phyloP scores from a whole-genome alignment of 2,888 invertebrate genomes.

The Meganola albula region DNA sequence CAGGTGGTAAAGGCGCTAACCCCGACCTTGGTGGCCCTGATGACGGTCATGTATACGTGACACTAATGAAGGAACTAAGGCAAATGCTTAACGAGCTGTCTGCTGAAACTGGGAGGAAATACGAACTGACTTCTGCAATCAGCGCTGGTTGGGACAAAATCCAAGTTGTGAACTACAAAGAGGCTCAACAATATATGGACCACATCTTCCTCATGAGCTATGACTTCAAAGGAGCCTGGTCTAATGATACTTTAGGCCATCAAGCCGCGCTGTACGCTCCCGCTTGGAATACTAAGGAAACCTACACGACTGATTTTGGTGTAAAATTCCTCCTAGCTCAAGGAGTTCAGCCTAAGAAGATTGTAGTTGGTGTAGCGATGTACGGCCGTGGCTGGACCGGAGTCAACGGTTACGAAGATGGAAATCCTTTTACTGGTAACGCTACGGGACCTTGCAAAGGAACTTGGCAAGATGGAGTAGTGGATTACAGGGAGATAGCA shows the following conservation, averaged over 20 bases:
- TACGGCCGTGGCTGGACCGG: slow-evolving; percentile 73
- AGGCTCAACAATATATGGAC: slow-evolving; percentile 69
- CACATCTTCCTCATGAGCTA: slow-evolving; percentile 73
- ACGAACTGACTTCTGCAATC: slow-evolving; percentile 71
- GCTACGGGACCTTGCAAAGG: slow-evolving; percentile 68
- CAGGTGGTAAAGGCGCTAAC: slow-evolving; percentile 71
- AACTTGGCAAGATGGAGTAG: slow-evolving; percentile 71
- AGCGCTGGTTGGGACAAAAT: slow-evolving; percentile 74
- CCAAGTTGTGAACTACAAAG: slow-evolving; percentile 66
- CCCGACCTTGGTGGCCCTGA: slow-evolving; percentile 63
- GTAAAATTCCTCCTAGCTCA: slow-evolving; percentile 63
- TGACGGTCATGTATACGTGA: slow-evolving; percentile 60
- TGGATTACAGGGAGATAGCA: slow-evolving; percentile 68
- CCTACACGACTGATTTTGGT: slow-evolving; percentile 71
- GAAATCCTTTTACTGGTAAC: slow-evolving; percentile 64
- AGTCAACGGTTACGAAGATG: slow-evolving; percentile 51
- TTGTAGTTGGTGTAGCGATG: slow-evolving; percentile 70
- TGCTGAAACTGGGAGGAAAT: slow-evolving; percentile 60
- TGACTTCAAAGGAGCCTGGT: slow-evolving; percentile 73
- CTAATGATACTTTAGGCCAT: slow-evolving; percentile 66
- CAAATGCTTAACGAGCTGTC: slow-evolving; percentile 64
- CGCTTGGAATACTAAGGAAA: slow-evolving; percentile 62
- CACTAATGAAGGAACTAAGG: slow-evolving; percentile 63
- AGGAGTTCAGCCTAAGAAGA: slow-evolving; percentile 66
- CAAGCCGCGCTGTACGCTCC: slow-evolving; percentile 65